Conservation (phyloP, 2,888 invertebrate genomes). For the Antheraea assamensis region DNA sequence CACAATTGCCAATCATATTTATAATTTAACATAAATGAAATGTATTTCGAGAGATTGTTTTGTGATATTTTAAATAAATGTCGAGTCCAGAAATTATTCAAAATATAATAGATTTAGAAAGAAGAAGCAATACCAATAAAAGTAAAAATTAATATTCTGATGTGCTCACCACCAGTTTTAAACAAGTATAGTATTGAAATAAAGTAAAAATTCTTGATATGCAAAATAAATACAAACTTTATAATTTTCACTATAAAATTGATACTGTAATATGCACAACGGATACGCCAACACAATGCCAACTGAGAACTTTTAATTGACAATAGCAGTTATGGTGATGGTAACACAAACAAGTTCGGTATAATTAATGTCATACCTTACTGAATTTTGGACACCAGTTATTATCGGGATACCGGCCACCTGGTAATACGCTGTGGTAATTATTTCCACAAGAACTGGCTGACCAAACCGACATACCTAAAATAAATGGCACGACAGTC, state of each 20-base stretch:
- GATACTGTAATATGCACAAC: slow-evolving; percentile 20
- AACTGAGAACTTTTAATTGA: slow-evolving; percentile 22
- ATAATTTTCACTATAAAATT: slow-evolving; percentile 18
- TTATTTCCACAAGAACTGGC: slow-evolving; percentile 84
- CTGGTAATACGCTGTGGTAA: slow-evolving; percentile 69
- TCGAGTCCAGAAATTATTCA: not conserved
- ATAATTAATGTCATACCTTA: slow-evolving; percentile 66
- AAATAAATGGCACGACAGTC: slow-evolving; percentile 70
- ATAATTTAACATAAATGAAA: not conserved
- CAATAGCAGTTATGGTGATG: slow-evolving; percentile 21
- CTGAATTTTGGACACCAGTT: slow-evolving; percentile 76
- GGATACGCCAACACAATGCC: slow-evolving; percentile 21
- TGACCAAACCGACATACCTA: slow-evolving; percentile 88
- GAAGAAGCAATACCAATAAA: not conserved
- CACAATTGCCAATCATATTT: not conserved
- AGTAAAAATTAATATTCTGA: not conserved
- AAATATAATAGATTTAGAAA: not conserved
- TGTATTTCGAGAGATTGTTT: not conserved
- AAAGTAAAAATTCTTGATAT: not conserved
- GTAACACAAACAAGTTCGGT: slow-evolving; percentile 35
- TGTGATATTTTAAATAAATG: not conserved
- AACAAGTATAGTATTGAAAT: not conserved
- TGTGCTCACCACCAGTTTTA: not conserved
- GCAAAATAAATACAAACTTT: slow-evolving; percentile 15
- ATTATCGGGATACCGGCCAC: slow-evolving; percentile 70